A percentile compares a stretch with the other conserved stretches of the same genome.
phyloP scores from a whole-genome alignment of 2,888 invertebrate species.

The Megamerina dolium region DNA sequence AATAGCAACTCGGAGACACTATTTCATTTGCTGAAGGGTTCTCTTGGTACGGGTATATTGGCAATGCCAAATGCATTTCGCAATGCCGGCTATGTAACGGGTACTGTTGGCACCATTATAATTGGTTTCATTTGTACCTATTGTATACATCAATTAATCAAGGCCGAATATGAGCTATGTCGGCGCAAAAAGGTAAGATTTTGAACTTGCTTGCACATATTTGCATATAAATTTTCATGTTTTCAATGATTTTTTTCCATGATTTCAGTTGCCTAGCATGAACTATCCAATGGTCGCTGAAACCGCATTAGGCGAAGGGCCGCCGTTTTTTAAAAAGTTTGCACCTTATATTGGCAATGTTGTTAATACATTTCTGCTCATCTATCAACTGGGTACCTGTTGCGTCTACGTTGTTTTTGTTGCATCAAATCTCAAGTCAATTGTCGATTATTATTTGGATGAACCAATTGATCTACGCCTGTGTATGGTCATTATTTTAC shows the following conservation, averaged over 20 bases:
- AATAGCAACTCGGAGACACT: slow-evolving; percentile 77
- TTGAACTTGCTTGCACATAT: background rate
- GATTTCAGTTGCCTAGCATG: slow-evolving; percentile 55
- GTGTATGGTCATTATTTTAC: slow-evolving; percentile 66
- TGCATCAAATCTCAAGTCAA: slow-evolving; percentile 72
- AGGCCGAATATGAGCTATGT: slow-evolving; percentile 57
- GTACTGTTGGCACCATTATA: slow-evolving; percentile 70
- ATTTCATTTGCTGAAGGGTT: slow-evolving; percentile 86
- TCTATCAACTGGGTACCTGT: slow-evolving; percentile 93
- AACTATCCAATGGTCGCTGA: slow-evolving; percentile 78
- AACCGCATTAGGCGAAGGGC: slow-evolving; percentile 71
- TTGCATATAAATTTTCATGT: background rate
- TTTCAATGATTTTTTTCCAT: no score
- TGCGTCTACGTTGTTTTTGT: slow-evolving; percentile 96
- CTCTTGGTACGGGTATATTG: slow-evolving; percentile 88
- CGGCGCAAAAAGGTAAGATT: slow-evolving; percentile 49
- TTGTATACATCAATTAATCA: slow-evolving; percentile 81
- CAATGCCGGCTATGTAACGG: slow-evolving; percentile 61
- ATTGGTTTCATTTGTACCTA: slow-evolving; percentile 89
- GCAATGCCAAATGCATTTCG: slow-evolving; percentile 74
- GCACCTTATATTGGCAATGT: slow-evolving; percentile 62
- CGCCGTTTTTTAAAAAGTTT: slow-evolving; percentile 57
- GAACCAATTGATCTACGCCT: slow-evolving; percentile 54
- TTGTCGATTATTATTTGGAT: slow-evolving; percentile 54
- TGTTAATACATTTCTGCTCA: slow-evolving; percentile 67